These are phyloP conservation scores for Chelonus formosanus DNA, from an alignment of 2,888 invertebrate genomes.

Conservation along the genomic window DNA sequence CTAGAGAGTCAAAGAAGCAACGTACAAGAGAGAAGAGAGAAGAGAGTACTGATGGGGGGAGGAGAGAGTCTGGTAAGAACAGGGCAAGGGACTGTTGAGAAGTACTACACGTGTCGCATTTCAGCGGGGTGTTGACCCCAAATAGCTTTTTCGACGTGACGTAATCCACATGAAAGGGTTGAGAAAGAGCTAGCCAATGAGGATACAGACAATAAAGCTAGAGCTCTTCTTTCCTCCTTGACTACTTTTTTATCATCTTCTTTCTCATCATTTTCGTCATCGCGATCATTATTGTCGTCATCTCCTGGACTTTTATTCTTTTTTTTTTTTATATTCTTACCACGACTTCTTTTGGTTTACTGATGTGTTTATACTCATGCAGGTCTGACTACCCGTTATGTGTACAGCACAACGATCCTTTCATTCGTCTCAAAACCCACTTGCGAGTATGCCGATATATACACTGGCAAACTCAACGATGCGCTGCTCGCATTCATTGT, in stretches of 20 bases:
- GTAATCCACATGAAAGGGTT: constrained; percentile 59
- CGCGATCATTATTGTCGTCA: not conserved
- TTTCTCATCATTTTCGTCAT: constrained; percentile 43
- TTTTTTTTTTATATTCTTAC: not conserved
- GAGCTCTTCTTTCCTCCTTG: constrained; percentile 21
- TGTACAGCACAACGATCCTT: constrained; percentile 52
- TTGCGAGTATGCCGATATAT: constrained; percentile 38
- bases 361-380: constrained; percentile 19
- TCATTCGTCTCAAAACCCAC: constrained; percentile 51
- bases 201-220: constrained; percentile 1
- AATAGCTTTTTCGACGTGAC: constrained; percentile 61
- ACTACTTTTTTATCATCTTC: constrained; percentile 31
- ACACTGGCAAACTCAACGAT: constrained; percentile 10
- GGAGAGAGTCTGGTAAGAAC: constrained; percentile 31
- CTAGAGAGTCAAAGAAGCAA: constrained; percentile 10
- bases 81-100: constrained; percentile 44
- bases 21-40: not conserved
- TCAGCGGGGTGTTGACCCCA: constrained; percentile 70
- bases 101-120: constrained; percentile 67
- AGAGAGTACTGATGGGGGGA: constrained; percentile 38
- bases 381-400: constrained; percentile 43
- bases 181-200: constrained; percentile 50
- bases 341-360: constrained; percentile 10
- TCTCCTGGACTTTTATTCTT: constrained; percentile 5
- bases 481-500: constrained; percentile 23